Evolutionary conservation across 2,888 invertebrate species (phyloP), one percentile per base, ranked within the genome.

Genomic region (Ochropacha duplaris): DNA sequence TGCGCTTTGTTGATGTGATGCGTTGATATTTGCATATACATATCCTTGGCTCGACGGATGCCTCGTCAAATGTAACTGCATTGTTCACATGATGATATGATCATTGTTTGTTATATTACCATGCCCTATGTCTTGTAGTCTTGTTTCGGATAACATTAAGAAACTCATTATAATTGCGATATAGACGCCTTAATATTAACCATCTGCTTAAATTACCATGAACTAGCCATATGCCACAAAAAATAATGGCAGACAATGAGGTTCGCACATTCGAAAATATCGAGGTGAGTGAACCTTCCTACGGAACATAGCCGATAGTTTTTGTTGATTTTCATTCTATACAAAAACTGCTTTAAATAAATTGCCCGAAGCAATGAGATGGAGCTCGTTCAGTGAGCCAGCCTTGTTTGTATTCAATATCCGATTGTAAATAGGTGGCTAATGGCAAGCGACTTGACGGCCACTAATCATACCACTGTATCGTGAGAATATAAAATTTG

Each of bases 261-360:
- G 80, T 87, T 87, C 86, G 88, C 89, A 89, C 88, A 89, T 90
- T 88, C 83, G 81, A 83, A 86, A 86, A 83, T 79, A 81, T 83
- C 71, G 86, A 86, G 91, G 90, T 91, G 83, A 86, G 62, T 91
- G 91, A 89, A 87, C 90, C 81, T 71, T 66, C 69, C 62, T 76
- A 82, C 76, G 79, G 79, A 83, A 76, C 79, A 79, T 83, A 83
- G 85, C 79, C 83, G 71, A 86, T 83, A 78, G 84, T 90, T 91
- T 90, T 92, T 90, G 86, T 83, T 31, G 31, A 31, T 31, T 31
- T 79, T 78, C 69, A 70, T 72, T 78, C 68, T 71, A 62, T 62
- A 74, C 81, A 90, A 90, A 89, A 89, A 89, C 76, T 74, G 71
- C 73, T 78, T 81, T 74, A 81, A 81, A 83, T 84, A 84, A 84